These are phyloP conservation scores for Spodoptera picta DNA, from an alignment of 2,888 invertebrate genomes.

Conservation along the genomic window DNA sequence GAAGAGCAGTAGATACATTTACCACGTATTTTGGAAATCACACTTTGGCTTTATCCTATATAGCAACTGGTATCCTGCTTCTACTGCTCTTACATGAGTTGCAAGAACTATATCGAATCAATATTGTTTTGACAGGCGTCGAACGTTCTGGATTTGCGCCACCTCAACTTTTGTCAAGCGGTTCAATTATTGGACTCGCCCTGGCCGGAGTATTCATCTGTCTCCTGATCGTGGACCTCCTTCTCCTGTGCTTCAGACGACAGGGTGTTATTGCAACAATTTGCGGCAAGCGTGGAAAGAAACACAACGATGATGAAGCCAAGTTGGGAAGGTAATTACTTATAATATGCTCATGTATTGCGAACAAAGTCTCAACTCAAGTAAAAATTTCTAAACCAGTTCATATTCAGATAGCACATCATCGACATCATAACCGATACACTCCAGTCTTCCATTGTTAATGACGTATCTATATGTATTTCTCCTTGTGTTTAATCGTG, in stretches of 20 bases:
- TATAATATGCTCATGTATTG: neutral
- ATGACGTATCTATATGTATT: conserved; percentile 58
- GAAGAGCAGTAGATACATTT: conserved; percentile 77
- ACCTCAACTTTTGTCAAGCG: conserved; percentile 90
- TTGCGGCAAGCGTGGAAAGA: conserved; percentile 91
- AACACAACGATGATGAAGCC: conserved; percentile 93
- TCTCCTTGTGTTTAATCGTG: conserved; percentile 58
- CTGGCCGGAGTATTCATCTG: conserved; percentile 94
- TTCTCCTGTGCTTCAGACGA: conserved; percentile 92
- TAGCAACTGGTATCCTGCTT: conserved; percentile 59
- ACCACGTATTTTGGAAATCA: conserved; percentile 50
- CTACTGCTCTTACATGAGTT: conserved; percentile 73
- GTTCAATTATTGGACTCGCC: conserved; percentile 95
- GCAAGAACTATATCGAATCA: conserved; percentile 45
- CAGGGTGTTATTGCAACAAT: conserved; percentile 92
- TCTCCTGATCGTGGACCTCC: conserved; percentile 94
- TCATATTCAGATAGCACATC: conserved; percentile 68
- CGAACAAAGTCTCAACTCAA: conserved; percentile 14
- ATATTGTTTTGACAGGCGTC: conserved; percentile 77
- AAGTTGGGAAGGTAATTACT: conserved; percentile 93
- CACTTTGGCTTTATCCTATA: conserved; percentile 37
- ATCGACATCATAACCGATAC: conserved; percentile 72
- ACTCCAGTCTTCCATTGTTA: conserved; percentile 56
- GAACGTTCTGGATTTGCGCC: conserved; percentile 83
- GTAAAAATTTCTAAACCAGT: conserved; percentile 45